phyloP scores from a whole-genome alignment of 2,888 invertebrate genomes.

The Himalopsyche kuldschensis region DNA sequence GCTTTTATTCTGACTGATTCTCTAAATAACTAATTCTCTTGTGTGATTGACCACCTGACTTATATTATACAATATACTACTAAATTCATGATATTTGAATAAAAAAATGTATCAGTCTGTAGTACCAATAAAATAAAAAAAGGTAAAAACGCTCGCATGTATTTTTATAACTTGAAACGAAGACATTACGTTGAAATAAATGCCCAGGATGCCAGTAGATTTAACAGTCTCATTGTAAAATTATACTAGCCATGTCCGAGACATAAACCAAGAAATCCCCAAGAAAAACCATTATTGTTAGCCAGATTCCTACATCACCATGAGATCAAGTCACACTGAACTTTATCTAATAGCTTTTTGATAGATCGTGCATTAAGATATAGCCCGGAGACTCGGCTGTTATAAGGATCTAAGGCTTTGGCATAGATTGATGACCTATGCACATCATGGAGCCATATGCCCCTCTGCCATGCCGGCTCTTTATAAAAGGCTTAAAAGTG shows the following conservation, averaged over 20 bases:
- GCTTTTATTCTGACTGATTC: too few relatives aligned
- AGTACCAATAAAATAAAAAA: too few relatives aligned
- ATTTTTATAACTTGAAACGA: not conserved
- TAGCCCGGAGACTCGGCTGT: slow-evolving; percentile 1
- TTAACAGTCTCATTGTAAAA: not conserved
- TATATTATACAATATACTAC: too few relatives aligned
- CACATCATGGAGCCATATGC: slow-evolving; percentile 5
- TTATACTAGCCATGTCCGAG: not conserved
- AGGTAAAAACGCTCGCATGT: too few relatives aligned
- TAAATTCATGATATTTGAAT: too few relatives aligned
- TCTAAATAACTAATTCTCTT: too few relatives aligned
- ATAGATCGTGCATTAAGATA: slow-evolving; percentile 35
- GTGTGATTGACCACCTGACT: too few relatives aligned
- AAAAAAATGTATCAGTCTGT: too few relatives aligned
- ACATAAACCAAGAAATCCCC: not conserved
- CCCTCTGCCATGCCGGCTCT: not conserved
- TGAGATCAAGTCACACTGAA: slow-evolving; percentile 28
- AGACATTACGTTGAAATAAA: too few relatives aligned
- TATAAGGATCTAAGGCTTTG: slow-evolving; percentile 7
- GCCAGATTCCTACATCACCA: not conserved
- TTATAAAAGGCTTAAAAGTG: not conserved
- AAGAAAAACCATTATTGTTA: not conserved
- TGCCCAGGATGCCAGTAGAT: not conserved
- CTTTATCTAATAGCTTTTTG: slow-evolving; percentile 37
- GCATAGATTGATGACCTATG: slow-evolving; percentile 32